A percentile compares a stretch with the other conserved stretches of the same genome.
Evolutionary conservation across 2,797 vertebrate genomes (phyloP).

Genomic region (Agapornis canus): DNA sequence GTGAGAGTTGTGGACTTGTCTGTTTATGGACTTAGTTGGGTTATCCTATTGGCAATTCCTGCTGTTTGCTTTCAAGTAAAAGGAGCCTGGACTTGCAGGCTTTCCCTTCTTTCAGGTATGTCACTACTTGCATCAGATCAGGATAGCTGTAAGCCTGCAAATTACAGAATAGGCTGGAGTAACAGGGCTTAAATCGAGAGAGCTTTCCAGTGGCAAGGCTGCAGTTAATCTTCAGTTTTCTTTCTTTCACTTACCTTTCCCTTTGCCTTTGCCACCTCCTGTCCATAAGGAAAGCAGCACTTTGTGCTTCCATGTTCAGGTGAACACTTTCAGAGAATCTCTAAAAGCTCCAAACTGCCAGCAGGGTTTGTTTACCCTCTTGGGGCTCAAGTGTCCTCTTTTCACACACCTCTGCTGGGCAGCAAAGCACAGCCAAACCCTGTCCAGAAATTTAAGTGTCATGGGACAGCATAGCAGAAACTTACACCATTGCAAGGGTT

Average conservation of each 20-base stretch:
- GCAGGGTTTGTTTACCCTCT: neutral
- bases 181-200: neutral
- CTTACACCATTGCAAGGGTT: neutral
- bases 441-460: neutral
- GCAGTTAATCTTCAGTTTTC: neutral
- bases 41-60: neutral
- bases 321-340: neutral
- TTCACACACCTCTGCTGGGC: neutral
- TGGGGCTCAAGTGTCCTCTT: neutral
- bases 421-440: neutral
- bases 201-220: neutral
- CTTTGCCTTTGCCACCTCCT: neutral
- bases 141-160: neutral
- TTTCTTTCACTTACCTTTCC: neutral
- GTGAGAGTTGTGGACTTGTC: neutral
- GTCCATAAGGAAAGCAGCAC: neutral
- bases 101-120: neutral
- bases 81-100: fast-evolving
- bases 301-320: neutral
- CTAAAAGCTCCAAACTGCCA: neutral
- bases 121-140: neutral
- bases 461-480: neutral
- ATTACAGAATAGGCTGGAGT: neutral
- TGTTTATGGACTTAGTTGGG: neutral
- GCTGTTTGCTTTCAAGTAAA: neutral